These are phyloP conservation scores for Anarsia innoxiella DNA, from an alignment of 2,888 invertebrate species.

Conservation along the genomic window DNA sequence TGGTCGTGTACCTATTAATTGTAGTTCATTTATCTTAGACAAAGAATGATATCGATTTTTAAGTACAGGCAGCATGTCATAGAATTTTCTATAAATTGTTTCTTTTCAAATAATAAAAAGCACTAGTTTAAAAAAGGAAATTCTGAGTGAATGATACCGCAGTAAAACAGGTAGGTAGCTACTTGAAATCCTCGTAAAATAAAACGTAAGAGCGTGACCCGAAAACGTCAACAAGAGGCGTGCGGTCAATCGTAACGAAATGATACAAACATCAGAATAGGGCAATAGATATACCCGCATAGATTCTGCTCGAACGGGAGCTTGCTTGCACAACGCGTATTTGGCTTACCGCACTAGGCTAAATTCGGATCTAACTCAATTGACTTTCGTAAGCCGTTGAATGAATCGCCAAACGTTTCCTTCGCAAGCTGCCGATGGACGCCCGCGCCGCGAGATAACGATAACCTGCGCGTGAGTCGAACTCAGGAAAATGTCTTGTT, in stretches of 20 bases:
- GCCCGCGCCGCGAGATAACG: slow-evolving; percentile 18
- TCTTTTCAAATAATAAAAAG: too few species aligned
- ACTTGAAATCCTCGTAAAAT: too few species aligned
- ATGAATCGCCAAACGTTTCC: slow-evolving; percentile 45
- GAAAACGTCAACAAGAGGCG: slow-evolving; percentile 8
- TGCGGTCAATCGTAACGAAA: slow-evolving; percentile 1
- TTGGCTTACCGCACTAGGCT: slow-evolving; percentile 51
- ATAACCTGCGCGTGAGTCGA: slow-evolving; percentile 2
- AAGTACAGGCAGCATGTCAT: too few species aligned
- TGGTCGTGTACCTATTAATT: slow-evolving; percentile 3
- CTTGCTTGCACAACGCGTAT: slow-evolving; percentile 29
- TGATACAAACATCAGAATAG: slow-evolving; percentile 8
- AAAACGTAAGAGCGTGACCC: slow-evolving; percentile 1
- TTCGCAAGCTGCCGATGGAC: slow-evolving; percentile 31
- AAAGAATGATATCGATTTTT: too few species aligned
- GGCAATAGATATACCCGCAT: slow-evolving; percentile 15
- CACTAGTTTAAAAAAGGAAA: too few species aligned
- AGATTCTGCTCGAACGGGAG: slow-evolving; percentile 11
- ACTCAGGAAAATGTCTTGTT: too few species aligned
- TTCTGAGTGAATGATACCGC: too few species aligned
- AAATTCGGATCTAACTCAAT: slow-evolving; percentile 54
- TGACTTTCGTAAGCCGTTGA: slow-evolving; percentile 58
- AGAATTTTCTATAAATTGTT: too few species aligned
- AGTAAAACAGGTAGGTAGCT: too few species aligned
- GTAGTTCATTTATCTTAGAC: too few species aligned